Conservation (phyloP, 2,797 vertebrate species). For the Coreius guichenoti region DNA sequence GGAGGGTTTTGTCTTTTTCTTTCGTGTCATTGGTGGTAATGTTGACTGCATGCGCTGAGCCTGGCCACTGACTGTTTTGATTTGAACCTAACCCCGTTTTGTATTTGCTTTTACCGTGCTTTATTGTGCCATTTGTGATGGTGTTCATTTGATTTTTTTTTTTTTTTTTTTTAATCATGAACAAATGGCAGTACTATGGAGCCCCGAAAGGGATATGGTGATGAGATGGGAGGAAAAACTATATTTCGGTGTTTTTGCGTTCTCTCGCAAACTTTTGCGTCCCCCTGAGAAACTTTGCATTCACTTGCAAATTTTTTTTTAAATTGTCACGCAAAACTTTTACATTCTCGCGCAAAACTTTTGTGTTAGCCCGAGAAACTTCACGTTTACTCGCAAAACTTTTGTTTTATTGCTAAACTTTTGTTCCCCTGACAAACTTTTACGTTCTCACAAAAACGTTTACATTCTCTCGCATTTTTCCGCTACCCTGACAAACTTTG, state of each 20-base stretch:
- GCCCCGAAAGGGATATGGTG: neutral
- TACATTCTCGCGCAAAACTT: neutral
- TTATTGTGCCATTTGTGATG: constrained; percentile 40
- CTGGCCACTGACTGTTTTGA: constrained; percentile 19
- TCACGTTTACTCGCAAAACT: neutral
- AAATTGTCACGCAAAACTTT: neutral
- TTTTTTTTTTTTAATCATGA: neutral
- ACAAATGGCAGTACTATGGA: constrained; percentile 24
- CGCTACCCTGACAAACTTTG: neutral
- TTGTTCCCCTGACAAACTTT: no score
- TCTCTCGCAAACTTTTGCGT: neutral
- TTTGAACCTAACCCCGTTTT: constrained; percentile 26
- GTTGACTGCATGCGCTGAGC: constrained; percentile 35
- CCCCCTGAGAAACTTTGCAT: neutral
- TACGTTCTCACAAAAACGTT: no score
- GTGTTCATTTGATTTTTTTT: constrained; percentile 46
- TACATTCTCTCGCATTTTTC: no score
- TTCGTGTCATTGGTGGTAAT: constrained; percentile 43
- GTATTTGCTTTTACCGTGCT: constrained; percentile 34
- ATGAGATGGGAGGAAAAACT: neutral
- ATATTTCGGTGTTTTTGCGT: neutral
- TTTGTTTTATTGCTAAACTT: neutral
- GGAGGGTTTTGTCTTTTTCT: constrained; percentile 64
- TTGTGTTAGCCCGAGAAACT: neutral
- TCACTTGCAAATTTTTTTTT: neutral